Base-by-base conservation (phyloP, 2,888 invertebrate species). In the Phortica okadai region DNA sequence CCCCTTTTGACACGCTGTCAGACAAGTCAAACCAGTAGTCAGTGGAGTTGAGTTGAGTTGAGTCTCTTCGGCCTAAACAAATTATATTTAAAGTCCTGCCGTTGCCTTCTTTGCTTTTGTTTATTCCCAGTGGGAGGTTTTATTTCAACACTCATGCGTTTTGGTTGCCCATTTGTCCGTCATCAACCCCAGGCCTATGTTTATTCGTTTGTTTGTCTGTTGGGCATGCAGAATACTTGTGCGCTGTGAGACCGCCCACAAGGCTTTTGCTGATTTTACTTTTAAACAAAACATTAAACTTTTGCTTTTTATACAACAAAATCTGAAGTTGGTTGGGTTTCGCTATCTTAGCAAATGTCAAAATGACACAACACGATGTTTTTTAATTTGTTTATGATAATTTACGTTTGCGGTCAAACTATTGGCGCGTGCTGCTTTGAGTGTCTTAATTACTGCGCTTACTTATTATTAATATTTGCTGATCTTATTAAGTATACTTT, bases 331-430 rank as follows among this genome's bases (percentile, higher is more conserved):
- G 74, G 21, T 59, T 45, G 41, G 73, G 21, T 74, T 62, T 74
- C 62, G 45, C 41, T 41, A 21, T 66, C 76, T 74, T 16, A 73
- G 10, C 56, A 80, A 70, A 73, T 82, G 82, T 83, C 82, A 85
- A 87, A 84, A 81, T 83, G 87, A 86, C 87, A 88, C 82, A 83
- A 84, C 83, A 84, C 81, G 83, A 88, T 88, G 81, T 87, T 88
- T 83, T 90, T 83, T 90, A 89, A 90, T 90, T 90, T 90, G 89
- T 84, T 90, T 89, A 89, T 89, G 88, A 88, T 90, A 89, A 90
- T 89, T 84, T 89, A 83, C 81, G 88, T 78, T 80, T 84, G 84
- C 82, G 80, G 74, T 77, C 78, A 82, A 33, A 5, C 33, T 33
- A 33, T 33, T 33, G 33, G 33, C 33, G 33, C 33, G 14, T 50